These are phyloP conservation scores for Bombus terrestris DNA, from an alignment of 1,140 invertebrate species.

Conservation along the genomic window DNA sequence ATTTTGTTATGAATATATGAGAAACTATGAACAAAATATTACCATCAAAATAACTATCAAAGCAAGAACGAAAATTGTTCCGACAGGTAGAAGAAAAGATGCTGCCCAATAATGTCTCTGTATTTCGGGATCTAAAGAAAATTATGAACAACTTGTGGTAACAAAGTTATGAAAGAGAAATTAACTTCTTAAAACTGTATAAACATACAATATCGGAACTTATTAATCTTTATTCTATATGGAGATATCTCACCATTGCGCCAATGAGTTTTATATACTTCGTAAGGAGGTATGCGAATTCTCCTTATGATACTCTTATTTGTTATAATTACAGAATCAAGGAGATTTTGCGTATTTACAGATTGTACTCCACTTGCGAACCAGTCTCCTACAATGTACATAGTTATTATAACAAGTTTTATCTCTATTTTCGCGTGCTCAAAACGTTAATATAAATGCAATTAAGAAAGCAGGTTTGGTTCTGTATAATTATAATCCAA, in stretches of 20 bases:
- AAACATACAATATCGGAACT: constrained; percentile 9
- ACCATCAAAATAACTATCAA: constrained; percentile 76
- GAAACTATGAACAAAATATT: constrained; percentile 41
- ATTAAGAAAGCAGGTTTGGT: constrained; percentile 11
- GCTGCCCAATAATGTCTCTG: constrained; percentile 73
- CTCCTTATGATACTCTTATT: constrained; percentile 55
- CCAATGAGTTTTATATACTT: constrained; percentile 67
- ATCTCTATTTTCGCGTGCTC: background rate
- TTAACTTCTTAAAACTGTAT: constrained; percentile 20
- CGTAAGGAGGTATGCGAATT: constrained; percentile 56
- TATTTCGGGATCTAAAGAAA: constrained; percentile 65
- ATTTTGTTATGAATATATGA: constrained; percentile 6
- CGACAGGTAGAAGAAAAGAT: constrained; percentile 73
- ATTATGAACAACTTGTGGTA: constrained; percentile 26
- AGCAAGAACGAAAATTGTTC: constrained; percentile 72
- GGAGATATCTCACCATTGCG: constrained; percentile 63
- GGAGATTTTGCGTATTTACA: constrained; percentile 48
- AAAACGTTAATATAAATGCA: constrained; percentile 20
- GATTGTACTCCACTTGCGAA: constrained; percentile 56
- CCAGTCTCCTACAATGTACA: constrained; percentile 68
- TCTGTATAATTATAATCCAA: constrained; percentile 29
- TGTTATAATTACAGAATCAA: constrained; percentile 64
- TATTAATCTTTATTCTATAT: background rate
- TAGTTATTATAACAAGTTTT: constrained; percentile 43
- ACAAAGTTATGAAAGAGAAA: background rate